These are phyloP conservation scores for Melinaea menophilus DNA, from an alignment of 2,888 invertebrate genomes.

Conservation along the genomic window DNA sequence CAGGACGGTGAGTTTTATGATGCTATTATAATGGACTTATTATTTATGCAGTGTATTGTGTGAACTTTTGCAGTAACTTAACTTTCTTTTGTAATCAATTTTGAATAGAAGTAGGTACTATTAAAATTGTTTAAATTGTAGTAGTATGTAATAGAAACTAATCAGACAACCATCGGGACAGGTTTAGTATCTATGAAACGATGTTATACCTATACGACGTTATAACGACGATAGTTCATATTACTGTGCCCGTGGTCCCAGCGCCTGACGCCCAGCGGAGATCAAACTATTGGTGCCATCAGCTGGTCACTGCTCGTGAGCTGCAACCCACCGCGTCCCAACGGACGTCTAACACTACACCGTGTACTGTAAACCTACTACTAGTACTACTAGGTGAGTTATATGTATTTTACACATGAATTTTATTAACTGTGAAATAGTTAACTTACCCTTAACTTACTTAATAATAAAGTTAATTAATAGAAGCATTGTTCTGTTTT, in stretches of 20 bases:
- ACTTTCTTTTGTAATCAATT: not conserved
- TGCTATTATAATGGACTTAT: not conserved
- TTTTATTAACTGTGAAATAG: too few relatives aligned
- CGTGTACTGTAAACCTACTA: conserved; percentile 81
- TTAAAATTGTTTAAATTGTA: too few relatives aligned
- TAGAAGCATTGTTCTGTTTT: too few relatives aligned
- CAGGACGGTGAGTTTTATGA: conserved; percentile 83
- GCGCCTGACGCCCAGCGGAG: conserved; percentile 90
- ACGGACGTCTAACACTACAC: conserved; percentile 89
- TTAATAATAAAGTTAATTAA: too few relatives aligned
- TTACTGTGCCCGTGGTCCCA: conserved; percentile 42
- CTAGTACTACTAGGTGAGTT: conserved; percentile 66
- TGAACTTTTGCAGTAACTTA: not conserved
- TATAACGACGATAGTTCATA: too few relatives aligned
- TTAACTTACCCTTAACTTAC: too few relatives aligned
- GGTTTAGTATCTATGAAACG: too few relatives aligned
- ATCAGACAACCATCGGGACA: too few relatives aligned
- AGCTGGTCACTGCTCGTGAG: conserved; percentile 88
- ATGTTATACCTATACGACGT: too few relatives aligned
- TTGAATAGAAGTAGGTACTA: too few relatives aligned
- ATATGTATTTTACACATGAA: too few relatives aligned
- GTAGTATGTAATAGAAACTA: too few relatives aligned
- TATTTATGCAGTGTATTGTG: not conserved
- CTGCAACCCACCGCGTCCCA: conserved; percentile 90
- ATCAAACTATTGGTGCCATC: conserved; percentile 90